A percentile compares a stretch with the other conserved stretches of the same genome.
Evolutionary conservation across 2,797 vertebrate species (phyloP).

Genomic region (Darevskia mixta): DNA sequence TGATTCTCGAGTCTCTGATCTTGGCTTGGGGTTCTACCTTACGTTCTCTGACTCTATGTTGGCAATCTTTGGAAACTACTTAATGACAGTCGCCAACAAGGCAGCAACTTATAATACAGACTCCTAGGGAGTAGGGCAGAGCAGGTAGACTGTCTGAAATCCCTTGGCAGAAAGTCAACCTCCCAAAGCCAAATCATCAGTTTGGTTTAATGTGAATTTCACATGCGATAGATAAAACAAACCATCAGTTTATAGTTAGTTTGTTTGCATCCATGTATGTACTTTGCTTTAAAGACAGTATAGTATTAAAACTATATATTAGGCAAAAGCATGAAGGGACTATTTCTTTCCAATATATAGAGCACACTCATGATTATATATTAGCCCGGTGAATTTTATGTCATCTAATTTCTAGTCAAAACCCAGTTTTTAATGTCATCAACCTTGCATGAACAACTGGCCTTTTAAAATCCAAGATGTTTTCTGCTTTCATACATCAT

Average conservation of each 20-base stretch:
- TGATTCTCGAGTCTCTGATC: neutral
- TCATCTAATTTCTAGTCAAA: conserved; percentile 59
- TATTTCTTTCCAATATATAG: neutral
- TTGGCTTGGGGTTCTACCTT: neutral
- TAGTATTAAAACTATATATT: conserved; percentile 47
- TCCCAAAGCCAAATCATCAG: neutral
- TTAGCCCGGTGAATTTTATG: conserved; percentile 49
- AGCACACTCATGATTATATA: conserved; percentile 34
- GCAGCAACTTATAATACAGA: neutral
- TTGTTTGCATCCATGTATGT: conserved; percentile 10
- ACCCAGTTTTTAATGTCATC: conserved; percentile 52
- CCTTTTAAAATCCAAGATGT: conserved; percentile 55
- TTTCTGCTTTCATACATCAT: conserved; percentile 53
- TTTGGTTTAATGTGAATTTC: neutral
- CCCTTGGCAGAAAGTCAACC: neutral
- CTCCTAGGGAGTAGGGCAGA: neutral
- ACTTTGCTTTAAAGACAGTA: neutral
- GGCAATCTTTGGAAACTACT: neutral
- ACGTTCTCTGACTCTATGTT: neutral
- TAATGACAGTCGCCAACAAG: neutral
- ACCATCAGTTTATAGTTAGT: conserved; percentile 17
- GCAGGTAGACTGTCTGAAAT: neutral
- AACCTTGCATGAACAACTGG: conserved; percentile 48
- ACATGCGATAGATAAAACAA: conserved; percentile 4
- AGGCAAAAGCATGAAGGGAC: conserved; percentile 27